Conservation (phyloP, 2,113 vertebrate species). For the Philantomba maxwellii region DNA sequence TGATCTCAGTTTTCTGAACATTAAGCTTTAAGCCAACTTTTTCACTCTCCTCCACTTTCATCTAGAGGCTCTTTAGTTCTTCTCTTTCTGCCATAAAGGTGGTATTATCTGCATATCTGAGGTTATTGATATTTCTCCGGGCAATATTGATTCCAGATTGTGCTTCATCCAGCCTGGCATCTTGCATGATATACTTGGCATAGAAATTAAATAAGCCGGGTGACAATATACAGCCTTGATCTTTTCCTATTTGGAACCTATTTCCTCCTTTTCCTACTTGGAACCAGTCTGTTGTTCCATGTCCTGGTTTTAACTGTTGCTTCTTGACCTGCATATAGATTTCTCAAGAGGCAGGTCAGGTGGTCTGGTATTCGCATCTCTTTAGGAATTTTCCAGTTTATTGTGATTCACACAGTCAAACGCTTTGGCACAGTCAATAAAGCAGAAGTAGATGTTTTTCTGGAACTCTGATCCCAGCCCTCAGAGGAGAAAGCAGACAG, state of each 20-base stretch:
- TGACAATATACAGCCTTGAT: neutral
- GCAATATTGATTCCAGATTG: neutral
- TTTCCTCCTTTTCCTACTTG: neutral
- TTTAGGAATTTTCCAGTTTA: neutral
- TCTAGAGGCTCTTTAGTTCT: neutral
- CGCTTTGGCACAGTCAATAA: neutral
- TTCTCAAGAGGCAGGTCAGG: neutral
- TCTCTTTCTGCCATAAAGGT: neutral
- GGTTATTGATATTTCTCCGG: neutral
- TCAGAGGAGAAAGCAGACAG: neutral
- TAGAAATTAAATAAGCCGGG: neutral
- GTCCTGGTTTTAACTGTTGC: neutral
- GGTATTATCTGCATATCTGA: neutral
- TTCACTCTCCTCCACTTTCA: neutral
- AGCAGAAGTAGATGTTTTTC: neutral
- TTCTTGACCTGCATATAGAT: neutral
- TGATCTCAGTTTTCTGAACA: neutral
- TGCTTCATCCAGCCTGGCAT: neutral
- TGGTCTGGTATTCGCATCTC: neutral
- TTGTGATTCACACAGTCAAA: neutral
- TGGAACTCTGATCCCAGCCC: neutral
- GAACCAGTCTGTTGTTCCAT: neutral
- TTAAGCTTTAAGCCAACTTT: neutral
- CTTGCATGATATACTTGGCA: neutral
- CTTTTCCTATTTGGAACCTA: neutral